A percentile compares a stretch with the other conserved stretches of the same genome.
Conservation (phyloP, 1,140 invertebrate species). For the Pogonomyrmex californicus region DNA sequence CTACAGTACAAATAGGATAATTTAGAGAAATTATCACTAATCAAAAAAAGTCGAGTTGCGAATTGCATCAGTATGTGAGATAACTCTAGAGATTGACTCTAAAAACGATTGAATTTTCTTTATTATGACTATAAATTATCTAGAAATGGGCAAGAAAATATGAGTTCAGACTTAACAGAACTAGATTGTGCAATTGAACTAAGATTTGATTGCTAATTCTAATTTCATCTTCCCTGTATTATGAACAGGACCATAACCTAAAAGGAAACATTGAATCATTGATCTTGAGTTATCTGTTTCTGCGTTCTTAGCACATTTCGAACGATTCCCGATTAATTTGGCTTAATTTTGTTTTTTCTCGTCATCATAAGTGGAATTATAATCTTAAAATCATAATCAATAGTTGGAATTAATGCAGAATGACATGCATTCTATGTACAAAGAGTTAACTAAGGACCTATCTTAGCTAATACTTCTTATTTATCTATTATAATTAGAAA, state of each 20-base stretch:
- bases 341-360: background rate
- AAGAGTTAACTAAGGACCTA: background rate
- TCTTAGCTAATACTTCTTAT: background rate
- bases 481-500: background rate
- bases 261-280: background rate
- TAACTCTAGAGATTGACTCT: background rate
- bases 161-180: background rate
- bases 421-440: background rate
- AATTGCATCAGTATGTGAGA: background rate
- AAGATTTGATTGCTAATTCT: background rate
- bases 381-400: background rate
- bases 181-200: background rate
- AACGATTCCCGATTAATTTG: background rate
- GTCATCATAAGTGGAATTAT: background rate
- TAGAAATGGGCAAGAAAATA: background rate
- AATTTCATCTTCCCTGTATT: background rate
- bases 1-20: background rate
- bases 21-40: conserved; percentile 36
- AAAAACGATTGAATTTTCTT: background rate
- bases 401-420: background rate
- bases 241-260: background rate
- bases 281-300: conserved; percentile 1
- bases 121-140: background rate
- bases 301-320: background rate
- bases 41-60: background rate